Evolutionary conservation across 2,797 vertebrate species (phyloP).

Genomic region (Cyprinodon diabolis): DNA sequence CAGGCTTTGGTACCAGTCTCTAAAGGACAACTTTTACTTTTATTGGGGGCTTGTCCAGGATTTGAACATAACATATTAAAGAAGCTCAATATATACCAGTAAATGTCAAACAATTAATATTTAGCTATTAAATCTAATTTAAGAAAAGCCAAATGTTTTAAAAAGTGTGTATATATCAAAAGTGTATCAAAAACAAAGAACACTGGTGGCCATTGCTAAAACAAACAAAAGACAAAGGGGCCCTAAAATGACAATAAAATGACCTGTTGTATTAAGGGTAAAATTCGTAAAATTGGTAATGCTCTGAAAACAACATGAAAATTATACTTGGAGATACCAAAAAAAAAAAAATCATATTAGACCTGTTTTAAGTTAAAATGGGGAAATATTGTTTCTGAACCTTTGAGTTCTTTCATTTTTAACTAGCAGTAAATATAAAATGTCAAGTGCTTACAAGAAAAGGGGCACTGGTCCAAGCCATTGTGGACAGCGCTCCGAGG

Average conservation of each 20-base stretch:
- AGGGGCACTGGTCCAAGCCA: conserved; percentile 91
- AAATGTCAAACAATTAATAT: not conserved
- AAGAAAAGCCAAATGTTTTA: not conserved
- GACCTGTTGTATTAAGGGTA: too few species aligned
- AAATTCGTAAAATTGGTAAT: not conserved
- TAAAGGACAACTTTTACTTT: too few species aligned
- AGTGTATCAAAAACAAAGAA: not conserved
- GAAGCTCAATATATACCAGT: not conserved
- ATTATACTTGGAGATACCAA: not conserved
- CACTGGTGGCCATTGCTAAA: not conserved
- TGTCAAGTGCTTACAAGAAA: conserved; percentile 84
- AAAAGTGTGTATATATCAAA: not conserved
- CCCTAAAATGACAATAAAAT: too few species aligned
- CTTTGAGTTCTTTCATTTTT: not conserved
- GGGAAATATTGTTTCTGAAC: not conserved
- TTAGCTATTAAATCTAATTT: not conserved
- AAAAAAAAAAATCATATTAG: not conserved
- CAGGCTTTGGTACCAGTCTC: too few species aligned
- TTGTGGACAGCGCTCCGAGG: conserved; percentile 87
- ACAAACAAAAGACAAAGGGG: not conserved
- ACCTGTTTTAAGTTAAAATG: not conserved
- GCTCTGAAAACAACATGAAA: not conserved
- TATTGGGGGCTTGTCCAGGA: too few species aligned
- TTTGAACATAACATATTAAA: not conserved
- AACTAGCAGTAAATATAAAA: not conserved